phyloP scores from a whole-genome alignment of 2,888 invertebrate genomes.

The Graphium colonna region DNA sequence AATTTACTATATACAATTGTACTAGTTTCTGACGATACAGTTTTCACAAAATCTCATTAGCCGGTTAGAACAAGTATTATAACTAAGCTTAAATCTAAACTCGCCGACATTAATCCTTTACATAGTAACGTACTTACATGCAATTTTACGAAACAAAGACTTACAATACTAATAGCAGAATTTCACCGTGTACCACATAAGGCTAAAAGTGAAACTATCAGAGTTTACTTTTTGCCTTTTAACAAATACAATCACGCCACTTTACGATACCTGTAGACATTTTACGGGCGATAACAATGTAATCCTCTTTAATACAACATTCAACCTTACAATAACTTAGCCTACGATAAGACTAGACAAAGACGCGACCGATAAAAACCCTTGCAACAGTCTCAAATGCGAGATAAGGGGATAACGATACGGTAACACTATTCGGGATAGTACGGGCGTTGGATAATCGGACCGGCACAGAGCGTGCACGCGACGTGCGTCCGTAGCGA shows the following conservation, averaged over 20 bases:
- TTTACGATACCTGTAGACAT: background rate
- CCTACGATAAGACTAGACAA: slow-evolving; percentile 22
- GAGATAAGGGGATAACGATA: background rate
- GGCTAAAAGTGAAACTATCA: background rate
- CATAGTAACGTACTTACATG: slow-evolving; percentile 11
- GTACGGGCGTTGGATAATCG: slow-evolving; percentile 51
- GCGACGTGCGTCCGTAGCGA: slow-evolving; percentile 45
- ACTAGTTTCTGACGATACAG: slow-evolving; percentile 7
- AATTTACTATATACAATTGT: slow-evolving; percentile 6
- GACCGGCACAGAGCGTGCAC: slow-evolving; percentile 45
- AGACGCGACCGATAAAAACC: slow-evolving; percentile 15
- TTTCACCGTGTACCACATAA: slow-evolving; percentile 1
- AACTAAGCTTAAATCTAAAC: background rate
- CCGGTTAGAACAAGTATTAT: background rate
- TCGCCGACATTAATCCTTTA: background rate
- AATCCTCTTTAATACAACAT: slow-evolving; percentile 11
- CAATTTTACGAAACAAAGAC: slow-evolving; percentile 1
- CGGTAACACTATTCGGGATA: slow-evolving; percentile 8
- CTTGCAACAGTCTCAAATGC: background rate
- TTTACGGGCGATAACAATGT: slow-evolving; percentile 2
- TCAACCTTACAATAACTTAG: slow-evolving; percentile 20
- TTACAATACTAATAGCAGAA: background rate
- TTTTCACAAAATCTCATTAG: slow-evolving; percentile 10
- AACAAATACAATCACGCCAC: slow-evolving; percentile 11
- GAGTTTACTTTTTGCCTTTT: slow-evolving; percentile 1